Evolutionary conservation across 2,113 vertebrate genomes (phyloP), one percentile per base, ranked within the genome.

Genomic region (Brachionichthys hirsutus): DNA sequence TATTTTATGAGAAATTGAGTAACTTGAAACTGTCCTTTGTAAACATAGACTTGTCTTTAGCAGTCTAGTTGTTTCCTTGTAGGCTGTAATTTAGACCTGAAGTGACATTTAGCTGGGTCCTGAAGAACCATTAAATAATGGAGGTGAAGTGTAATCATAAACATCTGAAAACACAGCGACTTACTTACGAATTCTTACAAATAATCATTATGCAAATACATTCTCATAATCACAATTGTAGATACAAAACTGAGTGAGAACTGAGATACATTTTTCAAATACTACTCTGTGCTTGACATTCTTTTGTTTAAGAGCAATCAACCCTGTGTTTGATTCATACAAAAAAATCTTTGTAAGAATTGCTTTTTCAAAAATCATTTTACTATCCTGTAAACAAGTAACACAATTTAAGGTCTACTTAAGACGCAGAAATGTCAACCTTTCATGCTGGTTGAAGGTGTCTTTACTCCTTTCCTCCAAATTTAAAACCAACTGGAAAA

Each of bases 331-430:
- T 1, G 6, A 47, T 42, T 76, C 65, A 42, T 87, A 87, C 64
- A 82, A 85, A 80, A 62, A 54, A 58, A n/a, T 13, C 4, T 49
- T 13, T 52, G 15, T 11, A 69, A 62, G 65, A 59, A 34, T 5
- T 19, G 2, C 1, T 34, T 57, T 67, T 20, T 48, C 9, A 24
- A 11, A 15, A 13, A 38, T 15, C 65, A 68, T 59, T 50, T 71
- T 43, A 69, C 41, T 19, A 56, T 58, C 61, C 51, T 81, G 41
- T 82, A 79, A 85, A 87, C 85, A 86, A 82, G 85, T 85, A 78
- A 81, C 62, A 53, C 60, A 79, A 72, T 70, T 60, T 41, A 52
- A 45, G 40, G 61, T 69, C 22, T 5, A 57, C 41, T 58, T 53
- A 70, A 56, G 50, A 68, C 36, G 49, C 63, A 51, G n/a, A 73